Conservation (phyloP, 2,797 vertebrate genomes). For the Agapornis canus region DNA sequence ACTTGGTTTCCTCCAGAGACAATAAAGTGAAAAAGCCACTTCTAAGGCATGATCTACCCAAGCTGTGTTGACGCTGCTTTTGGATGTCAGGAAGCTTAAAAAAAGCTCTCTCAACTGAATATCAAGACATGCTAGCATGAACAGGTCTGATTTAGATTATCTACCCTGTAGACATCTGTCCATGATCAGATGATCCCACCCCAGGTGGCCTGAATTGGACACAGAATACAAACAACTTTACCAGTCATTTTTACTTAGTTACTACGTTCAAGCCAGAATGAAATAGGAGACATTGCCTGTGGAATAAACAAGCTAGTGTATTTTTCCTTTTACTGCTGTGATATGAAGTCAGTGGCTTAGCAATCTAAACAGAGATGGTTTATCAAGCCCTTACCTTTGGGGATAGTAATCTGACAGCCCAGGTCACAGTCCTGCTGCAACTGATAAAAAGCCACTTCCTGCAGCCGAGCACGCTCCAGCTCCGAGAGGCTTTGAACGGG, state of each 20-base stretch:
- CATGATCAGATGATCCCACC: neutral
- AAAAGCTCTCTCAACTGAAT: neutral
- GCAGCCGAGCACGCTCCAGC: constrained; percentile 91
- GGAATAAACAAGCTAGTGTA: neutral
- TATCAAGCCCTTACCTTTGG: constrained; percentile 87
- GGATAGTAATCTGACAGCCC: constrained; percentile 94
- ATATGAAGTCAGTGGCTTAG: neutral
- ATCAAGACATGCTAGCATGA: neutral
- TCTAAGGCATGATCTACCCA: neutral
- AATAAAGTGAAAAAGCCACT: neutral
- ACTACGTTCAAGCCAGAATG: neutral
- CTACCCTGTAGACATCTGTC: neutral
- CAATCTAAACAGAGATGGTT: neutral
- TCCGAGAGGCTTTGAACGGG: constrained; percentile 95
- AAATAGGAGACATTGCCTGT: neutral
- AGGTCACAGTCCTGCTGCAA: constrained; percentile 91
- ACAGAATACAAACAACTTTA: neutral
- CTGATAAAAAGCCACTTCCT: constrained; percentile 92
- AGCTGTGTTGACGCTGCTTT: neutral
- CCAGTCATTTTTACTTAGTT: neutral
- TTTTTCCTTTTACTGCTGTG: constrained; percentile 21
- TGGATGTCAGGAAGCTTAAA: neutral
- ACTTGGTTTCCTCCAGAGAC: neutral
- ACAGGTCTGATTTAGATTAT: neutral
- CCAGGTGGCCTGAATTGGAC: neutral